Evolutionary conservation across 2,113 vertebrate species (phyloP).

Genomic region (Columba janthina): DNA sequence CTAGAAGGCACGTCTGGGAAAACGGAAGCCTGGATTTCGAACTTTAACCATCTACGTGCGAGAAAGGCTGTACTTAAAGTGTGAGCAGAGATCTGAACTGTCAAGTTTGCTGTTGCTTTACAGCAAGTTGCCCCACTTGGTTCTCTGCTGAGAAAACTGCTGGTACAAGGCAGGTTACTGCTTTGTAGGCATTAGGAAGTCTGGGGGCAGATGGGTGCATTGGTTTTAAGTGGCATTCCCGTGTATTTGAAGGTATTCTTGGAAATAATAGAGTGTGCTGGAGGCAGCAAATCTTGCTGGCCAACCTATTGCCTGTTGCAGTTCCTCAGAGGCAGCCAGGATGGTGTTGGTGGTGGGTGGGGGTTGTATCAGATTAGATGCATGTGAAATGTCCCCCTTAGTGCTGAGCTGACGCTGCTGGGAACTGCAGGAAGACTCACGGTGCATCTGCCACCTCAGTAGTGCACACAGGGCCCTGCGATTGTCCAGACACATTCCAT

Average conservation of each 20-base stretch:
- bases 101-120: not conserved
- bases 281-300: not conserved
- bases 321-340: not conserved
- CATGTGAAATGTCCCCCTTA: fast-evolving
- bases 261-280: not conserved
- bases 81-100: not conserved
- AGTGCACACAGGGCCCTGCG: not conserved
- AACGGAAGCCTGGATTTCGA: not conserved
- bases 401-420: fast-evolving
- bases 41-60: not conserved
- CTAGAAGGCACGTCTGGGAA: not conserved
- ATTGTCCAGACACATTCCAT: not conserved
- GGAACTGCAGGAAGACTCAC: not conserved
- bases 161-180: not conserved
- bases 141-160: not conserved
- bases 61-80: not conserved
- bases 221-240: not conserved
- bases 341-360: not conserved
- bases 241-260: not conserved
- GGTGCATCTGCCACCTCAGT: not conserved
- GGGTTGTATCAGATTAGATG: not conserved
- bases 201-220: too few species aligned
- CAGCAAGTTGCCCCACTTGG: not conserved
- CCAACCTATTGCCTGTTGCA: not conserved
- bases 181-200: not conserved